Evolutionary conservation across 2,888 invertebrate genomes (phyloP), one percentile per base, ranked within the genome.

Genomic region (Lissocephala sabroskyi): DNA sequence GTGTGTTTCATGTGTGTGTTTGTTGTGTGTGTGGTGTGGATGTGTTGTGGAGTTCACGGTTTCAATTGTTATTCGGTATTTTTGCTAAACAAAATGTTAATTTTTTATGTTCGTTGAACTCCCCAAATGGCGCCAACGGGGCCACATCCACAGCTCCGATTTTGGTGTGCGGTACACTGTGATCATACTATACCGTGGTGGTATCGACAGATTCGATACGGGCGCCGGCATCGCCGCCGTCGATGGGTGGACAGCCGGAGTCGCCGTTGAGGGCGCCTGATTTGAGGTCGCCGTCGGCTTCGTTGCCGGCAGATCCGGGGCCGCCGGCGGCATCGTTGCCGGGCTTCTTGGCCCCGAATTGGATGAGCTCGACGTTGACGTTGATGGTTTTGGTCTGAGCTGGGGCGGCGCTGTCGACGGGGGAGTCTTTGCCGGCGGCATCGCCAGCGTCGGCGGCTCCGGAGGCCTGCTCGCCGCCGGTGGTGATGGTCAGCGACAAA

Each of bases 121-220:
- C 83, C 83, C 79, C 79, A 81, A 78, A 65, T 79, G 57, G 46
- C 68, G 46, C 62, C 65, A 62, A 55, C 59, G 57, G 77, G 70
- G 57, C n/a, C n/a, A n/a, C n/a, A n/a, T n/a, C n/a, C n/a, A n/a
- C n/a, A n/a, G n/a, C n/a, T n/a, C n/a, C n/a, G n/a, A n/a, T n/a
- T n/a, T n/a, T n/a, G n/a, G n/a, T n/a, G n/a, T n/a, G n/a, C n/a
- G n/a, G n/a, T n/a, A n/a, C 41, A 28, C 44, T 47, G 50, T 55
- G 55, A 61, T 82, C 82, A 81, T 84, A 83, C 83, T 84, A 84
- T 79, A 84, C 84, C 62, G 84, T 80, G 63, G 84, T 83, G 49
- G 84, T 83, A 65, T 84, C 81, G 52, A 84, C 84, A 44, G 82
- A 78, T 65, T 83, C 84, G 56, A 83, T 80, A 57, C 82, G 81